These are phyloP conservation scores for Scrobipalpa atriplicella DNA, from an alignment of 2,888 invertebrate species.

Conservation along the genomic window DNA sequence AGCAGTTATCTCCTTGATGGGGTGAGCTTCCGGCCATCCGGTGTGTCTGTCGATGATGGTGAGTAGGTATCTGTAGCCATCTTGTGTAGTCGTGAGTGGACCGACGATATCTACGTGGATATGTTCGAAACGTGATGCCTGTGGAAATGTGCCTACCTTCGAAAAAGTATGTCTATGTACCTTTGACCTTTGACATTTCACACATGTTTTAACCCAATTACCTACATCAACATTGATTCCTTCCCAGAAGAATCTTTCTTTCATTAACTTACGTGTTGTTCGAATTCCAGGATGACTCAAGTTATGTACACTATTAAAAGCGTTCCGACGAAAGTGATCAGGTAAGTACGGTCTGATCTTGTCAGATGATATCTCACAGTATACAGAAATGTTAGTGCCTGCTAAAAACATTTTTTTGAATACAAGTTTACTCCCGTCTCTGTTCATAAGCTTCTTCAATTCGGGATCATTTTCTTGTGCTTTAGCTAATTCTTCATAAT, in stretches of 20 bases:
- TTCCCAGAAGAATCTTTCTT: constrained; percentile 19
- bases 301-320: constrained; percentile 35
- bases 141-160: neutral
- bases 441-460: neutral
- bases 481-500: neutral
- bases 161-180: constrained; percentile 1
- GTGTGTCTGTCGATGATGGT: constrained; percentile 21
- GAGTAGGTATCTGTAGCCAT: constrained; percentile 15
- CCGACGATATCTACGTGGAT: constrained; percentile 20
- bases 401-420: neutral
- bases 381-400: neutral
- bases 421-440: neutral
- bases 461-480: neutral
- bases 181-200: constrained; percentile 27
- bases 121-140: constrained; percentile 17
- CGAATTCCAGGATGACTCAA: constrained; percentile 36
- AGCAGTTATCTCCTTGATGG: neutral
- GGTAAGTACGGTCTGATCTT: constrained; percentile 39
- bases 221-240: too few relatives aligned
- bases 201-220: constrained; percentile 33
- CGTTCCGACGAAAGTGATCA: constrained; percentile 30
- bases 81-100: constrained; percentile 3
- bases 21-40: constrained; percentile 13
- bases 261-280: constrained; percentile 21
- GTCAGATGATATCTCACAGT: too few relatives aligned